Percentiles rank a stretch among this genome's conserved stretches.
Conservation (phyloP, 2,888 invertebrate genomes). For the Tachina grossa region DNA sequence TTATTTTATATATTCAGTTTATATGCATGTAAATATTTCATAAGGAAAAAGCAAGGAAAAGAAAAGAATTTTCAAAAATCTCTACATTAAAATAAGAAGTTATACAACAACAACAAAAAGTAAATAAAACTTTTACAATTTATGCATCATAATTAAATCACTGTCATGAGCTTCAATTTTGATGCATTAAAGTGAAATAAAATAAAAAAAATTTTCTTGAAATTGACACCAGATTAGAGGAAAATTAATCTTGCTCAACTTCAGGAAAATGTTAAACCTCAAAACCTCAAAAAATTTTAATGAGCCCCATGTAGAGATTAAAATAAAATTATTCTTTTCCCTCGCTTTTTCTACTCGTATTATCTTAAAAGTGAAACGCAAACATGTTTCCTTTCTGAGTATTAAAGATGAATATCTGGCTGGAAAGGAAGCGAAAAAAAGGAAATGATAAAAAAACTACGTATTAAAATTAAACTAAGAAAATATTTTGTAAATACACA, state of each 20-base stretch:
- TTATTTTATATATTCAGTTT: background rate
- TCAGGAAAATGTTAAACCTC: conserved; percentile 45
- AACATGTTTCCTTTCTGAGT: background rate
- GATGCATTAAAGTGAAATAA: conserved; percentile 23
- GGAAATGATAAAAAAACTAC: background rate
- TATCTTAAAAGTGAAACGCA: background rate
- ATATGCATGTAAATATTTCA: background rate
- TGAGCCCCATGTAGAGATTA: conserved; percentile 70
- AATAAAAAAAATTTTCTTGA: conserved; percentile 30
- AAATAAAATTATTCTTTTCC: conserved; percentile 51
- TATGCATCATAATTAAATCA: conserved; percentile 47
- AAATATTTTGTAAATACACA: conserved; percentile 38
- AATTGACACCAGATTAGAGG: conserved; percentile 57
- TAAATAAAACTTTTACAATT: conserved; percentile 23
- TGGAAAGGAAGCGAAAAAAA: background rate
- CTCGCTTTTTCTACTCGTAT: background rate
- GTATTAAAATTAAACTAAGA: conserved; percentile 3
- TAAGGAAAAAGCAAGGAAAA: conserved; percentile 7
- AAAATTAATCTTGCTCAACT: conserved; percentile 59
- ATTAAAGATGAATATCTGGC: conserved; percentile 3
- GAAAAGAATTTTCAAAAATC: conserved; percentile 58
- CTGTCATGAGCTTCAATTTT: background rate
- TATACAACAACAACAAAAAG: conserved; percentile 9
- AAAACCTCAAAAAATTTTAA: conserved; percentile 47
- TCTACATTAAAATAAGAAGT: conserved; percentile 60